These are phyloP conservation scores for Eucidaris tribuloides DNA, from an alignment of 35 echinoderm and acorn worm species.

Conservation along the genomic window DNA sequence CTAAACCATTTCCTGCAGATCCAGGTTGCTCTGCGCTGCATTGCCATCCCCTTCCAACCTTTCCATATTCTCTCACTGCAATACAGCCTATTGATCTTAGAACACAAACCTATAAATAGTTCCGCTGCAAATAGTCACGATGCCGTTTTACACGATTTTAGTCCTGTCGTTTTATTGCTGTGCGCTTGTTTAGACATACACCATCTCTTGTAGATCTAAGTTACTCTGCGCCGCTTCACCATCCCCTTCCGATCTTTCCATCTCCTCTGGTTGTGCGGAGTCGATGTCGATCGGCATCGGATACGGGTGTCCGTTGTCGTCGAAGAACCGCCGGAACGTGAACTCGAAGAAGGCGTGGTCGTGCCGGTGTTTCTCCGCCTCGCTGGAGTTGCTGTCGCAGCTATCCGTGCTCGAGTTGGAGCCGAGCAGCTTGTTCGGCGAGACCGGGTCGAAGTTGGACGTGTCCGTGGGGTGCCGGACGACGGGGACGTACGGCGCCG, in stretches of 20 bases:
- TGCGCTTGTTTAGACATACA: constrained; percentile 69
- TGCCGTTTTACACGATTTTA: neutral
- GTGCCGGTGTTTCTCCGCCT: constrained; percentile 55
- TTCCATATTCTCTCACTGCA: constrained; percentile 5
- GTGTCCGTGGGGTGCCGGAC: constrained; percentile 78
- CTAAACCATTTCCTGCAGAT: neutral
- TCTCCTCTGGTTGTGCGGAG: neutral
- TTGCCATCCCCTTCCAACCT: constrained; percentile 31
- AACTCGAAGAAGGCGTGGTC: constrained; percentile 99
- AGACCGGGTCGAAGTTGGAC: constrained; percentile 94
- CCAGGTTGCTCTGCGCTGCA: neutral
- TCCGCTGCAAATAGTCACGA: neutral
- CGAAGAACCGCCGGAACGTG: constrained; percentile 91
- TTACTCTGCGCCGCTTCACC: constrained; percentile 32
- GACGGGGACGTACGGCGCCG: constrained; percentile 74
- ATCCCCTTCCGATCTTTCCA: constrained; percentile 33
- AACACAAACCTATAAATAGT: neutral
- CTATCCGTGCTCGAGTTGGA: constrained; percentile 74
- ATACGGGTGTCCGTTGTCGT: constrained; percentile 72
- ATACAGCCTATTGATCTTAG: neutral
- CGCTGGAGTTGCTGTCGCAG: constrained; percentile 47
- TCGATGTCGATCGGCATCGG: constrained; percentile 39
- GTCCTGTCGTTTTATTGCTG: neutral
- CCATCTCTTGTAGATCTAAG: constrained; percentile 82
- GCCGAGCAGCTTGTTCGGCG: constrained; percentile 54